phyloP scores from a whole-genome alignment of 2,113 vertebrate species.

The Neolamprologus hecqui region DNA sequence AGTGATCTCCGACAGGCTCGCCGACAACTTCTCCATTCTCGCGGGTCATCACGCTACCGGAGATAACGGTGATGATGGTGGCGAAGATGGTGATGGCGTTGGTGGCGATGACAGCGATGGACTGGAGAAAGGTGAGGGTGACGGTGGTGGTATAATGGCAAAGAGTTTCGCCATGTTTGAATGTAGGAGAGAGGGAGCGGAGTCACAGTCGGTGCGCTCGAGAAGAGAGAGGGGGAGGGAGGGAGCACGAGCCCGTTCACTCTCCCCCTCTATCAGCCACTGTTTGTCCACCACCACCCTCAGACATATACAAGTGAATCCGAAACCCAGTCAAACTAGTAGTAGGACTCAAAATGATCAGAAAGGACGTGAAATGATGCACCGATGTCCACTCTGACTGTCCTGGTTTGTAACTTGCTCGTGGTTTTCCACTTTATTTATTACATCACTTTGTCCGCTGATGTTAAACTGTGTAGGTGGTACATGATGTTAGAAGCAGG shows the following conservation, averaged over 20 bases:
- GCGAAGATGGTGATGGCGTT: not conserved
- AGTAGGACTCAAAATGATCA: not conserved
- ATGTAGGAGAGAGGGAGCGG: slow-evolving; percentile 13
- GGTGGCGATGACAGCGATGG: not conserved
- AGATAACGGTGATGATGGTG: not conserved
- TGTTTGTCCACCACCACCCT: not conserved
- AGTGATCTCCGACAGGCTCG: slow-evolving; percentile 81
- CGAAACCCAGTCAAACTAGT: not conserved
- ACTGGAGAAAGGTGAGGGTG: not conserved
- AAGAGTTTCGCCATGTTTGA: slow-evolving; percentile 68
- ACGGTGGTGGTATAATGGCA: slow-evolving; percentile 7
- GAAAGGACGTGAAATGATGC: not conserved
- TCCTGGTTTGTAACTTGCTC: not conserved
- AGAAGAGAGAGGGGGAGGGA: slow-evolving; percentile 24
- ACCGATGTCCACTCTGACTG: not conserved
- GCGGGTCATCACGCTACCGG: slow-evolving; percentile 64
- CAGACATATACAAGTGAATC: not conserved
- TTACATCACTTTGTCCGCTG: not conserved
- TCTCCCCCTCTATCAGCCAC: not conserved
- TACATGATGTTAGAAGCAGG: not conserved
- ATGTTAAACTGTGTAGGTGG: not conserved
- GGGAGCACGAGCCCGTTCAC: slow-evolving; percentile 10
- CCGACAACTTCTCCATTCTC: slow-evolving; percentile 87
- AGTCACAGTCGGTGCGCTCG: slow-evolving; percentile 29
- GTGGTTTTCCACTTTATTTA: not conserved